phyloP scores from a whole-genome alignment of 1,140 invertebrate genomes.

The Aphis gossypii region DNA sequence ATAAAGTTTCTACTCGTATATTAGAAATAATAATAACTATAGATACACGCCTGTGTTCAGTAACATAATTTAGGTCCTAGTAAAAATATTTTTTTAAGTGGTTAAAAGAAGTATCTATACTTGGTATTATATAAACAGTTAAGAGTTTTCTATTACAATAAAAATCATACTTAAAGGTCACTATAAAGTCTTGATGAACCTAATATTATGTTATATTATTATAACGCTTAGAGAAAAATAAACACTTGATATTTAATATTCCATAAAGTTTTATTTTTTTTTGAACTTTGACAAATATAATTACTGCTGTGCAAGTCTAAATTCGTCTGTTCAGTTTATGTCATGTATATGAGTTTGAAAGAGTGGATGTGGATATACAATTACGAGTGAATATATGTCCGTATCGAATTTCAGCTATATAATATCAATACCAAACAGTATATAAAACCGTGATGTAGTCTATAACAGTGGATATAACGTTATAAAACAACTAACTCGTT shows the following conservation, averaged over 20 bases:
- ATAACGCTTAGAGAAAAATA: background rate
- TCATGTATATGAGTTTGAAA: background rate
- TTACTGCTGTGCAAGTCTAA: background rate
- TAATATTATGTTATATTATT: background rate
- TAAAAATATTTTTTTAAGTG: background rate
- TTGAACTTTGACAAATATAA: background rate
- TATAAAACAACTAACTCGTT: background rate
- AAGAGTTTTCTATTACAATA: background rate
- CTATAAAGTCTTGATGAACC: background rate
- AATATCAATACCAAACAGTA: background rate
- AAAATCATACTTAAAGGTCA: background rate
- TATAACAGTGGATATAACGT: background rate
- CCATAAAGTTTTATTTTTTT: background rate
- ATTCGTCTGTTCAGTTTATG: background rate
- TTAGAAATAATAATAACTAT: background rate
- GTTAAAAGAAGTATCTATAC: background rate
- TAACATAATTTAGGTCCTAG: background rate
- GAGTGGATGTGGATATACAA: background rate
- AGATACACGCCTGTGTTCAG: background rate
- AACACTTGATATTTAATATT: background rate
- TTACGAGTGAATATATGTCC: background rate
- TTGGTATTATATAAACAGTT: background rate
- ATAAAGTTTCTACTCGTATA: background rate
- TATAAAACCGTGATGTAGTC: background rate
- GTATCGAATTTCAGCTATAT: background rate